Conservation (phyloP, 2,797 vertebrate genomes). For the Oophaga sylvatica region DNA sequence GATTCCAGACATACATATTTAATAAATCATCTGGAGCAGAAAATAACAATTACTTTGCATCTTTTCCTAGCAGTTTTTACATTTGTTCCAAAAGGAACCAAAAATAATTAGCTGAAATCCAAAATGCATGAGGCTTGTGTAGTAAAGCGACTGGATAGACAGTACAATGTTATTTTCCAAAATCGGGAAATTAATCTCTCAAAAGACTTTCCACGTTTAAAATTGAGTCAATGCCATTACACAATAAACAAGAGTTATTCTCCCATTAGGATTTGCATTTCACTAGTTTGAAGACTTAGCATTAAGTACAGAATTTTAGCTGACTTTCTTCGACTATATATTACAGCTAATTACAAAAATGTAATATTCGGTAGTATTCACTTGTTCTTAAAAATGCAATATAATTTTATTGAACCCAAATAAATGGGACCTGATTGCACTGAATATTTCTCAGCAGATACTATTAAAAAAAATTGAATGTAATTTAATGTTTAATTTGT, state of each 20-base stretch:
- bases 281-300: slow-evolving; percentile 36
- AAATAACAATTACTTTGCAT: slow-evolving; percentile 46
- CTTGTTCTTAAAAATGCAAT: slow-evolving; percentile 59
- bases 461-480: slow-evolving; percentile 44
- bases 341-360: slow-evolving; percentile 57
- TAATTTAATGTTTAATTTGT: slow-evolving; percentile 61
- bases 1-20: slow-evolving; percentile 50
- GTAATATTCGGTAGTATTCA: slow-evolving; percentile 44
- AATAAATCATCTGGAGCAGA: slow-evolving; percentile 48
- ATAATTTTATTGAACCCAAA: slow-evolving; percentile 60
- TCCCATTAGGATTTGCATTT: slow-evolving; percentile 55
- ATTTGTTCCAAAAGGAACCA: slow-evolving; percentile 18
- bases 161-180: slow-evolving; percentile 44
- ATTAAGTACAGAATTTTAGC: slow-evolving; percentile 50
- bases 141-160: slow-evolving; percentile 43
- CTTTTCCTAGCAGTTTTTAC: slow-evolving; percentile 28
- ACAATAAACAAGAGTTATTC: slow-evolving; percentile 61
- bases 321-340: slow-evolving; percentile 50
- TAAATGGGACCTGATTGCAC: slow-evolving; percentile 45
- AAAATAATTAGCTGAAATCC: slow-evolving; percentile 57
- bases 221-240: slow-evolving; percentile 59
- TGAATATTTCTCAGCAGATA: slow-evolving; percentile 51
- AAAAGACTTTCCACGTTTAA: slow-evolving; percentile 51
- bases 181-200: slow-evolving; percentile 43
- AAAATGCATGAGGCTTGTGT: slow-evolving; percentile 53